Base-by-base conservation (phyloP, 2,888 invertebrate species). In the Pterostichus niger region DNA sequence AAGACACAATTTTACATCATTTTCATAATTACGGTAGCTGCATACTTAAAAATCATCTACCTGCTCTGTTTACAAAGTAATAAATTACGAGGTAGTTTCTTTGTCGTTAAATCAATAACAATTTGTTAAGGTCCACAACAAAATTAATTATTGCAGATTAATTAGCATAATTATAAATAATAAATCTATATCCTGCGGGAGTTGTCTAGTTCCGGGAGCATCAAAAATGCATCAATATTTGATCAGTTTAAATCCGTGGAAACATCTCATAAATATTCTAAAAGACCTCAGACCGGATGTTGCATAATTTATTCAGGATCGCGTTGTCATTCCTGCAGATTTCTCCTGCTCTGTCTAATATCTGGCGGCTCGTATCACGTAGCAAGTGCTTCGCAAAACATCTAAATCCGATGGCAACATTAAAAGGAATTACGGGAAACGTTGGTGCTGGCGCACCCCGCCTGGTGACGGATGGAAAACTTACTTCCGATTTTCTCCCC, bases 401-500 rank as follows among this genome's bases (percentile, higher is more conserved):
- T 78, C 78, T 78, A 78, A 78, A 78, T 78, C 78, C 78, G 59
- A 44, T 31, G 78, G 44, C 49, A 52, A 78, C 59, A 59, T 78
- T 78, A 78, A 78, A 78, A 78, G 78, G 78, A 59, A 78, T 78
- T 54, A 78, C 59, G 44, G 59, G 54, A 77, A 78, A 33, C 35
- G 33, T 35, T 71, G 40, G 2, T 9, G 2, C 7, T 40, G 40
- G 17, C 73, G 24, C 73, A 4, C 44, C 64, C 64, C 64, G 13
- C 13, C 61, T 13, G 31, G 33, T 79, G 79, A 64, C 79, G 79
- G 64, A 79, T 79, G 79, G 64, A 79, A 79, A 79, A 79, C 64
- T 79, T 79, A 79, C 79, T 79, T 79, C 79, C 46, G 79, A 64
- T 40, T 59, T 49, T 46, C 49, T 79, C 79, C 61, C 46, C 59